These are phyloP conservation scores for Phaethornis superciliosus DNA, from an alignment of 2,113 vertebrate genomes.

Conservation along the genomic window DNA sequence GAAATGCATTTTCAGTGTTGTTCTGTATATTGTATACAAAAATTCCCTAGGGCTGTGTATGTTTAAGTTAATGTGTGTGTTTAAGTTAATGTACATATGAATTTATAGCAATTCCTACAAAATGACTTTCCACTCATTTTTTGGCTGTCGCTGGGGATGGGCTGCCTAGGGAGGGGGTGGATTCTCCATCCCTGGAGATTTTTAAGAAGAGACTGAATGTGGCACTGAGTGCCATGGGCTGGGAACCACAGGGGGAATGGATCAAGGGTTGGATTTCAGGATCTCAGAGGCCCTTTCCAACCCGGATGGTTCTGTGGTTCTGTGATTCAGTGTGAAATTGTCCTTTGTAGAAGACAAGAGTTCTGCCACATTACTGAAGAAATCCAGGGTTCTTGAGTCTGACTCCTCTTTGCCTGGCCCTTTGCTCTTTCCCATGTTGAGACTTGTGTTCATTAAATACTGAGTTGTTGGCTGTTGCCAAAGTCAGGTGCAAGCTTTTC, in stretches of 20 bases:
- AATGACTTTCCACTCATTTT: not conserved
- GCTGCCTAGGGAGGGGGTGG: too few relatives aligned
- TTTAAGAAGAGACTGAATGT: too few relatives aligned
- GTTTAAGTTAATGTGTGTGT: not conserved
- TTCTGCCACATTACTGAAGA: not conserved
- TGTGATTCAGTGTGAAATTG: not conserved
- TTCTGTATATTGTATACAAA: fast-evolving
- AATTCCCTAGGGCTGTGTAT: not conserved
- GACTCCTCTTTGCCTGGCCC: not conserved
- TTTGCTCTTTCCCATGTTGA: not conserved
- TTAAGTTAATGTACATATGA: fast-evolving
- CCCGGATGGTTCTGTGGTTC: too few relatives aligned
- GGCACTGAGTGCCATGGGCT: too few relatives aligned
- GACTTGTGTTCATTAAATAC: not conserved
- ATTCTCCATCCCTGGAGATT: too few relatives aligned
- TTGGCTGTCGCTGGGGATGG: not conserved
- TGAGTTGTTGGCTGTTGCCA: not conserved
- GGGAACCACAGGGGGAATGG: too few relatives aligned
- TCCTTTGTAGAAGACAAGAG: not conserved
- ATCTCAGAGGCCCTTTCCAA: too few relatives aligned
- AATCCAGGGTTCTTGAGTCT: not conserved
- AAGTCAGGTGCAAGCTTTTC: not conserved
- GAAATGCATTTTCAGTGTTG: not conserved
- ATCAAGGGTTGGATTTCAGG: too few relatives aligned
- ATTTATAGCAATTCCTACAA: not conserved